Percentiles rank a stretch among this genome's conserved stretches.
Evolutionary conservation across 2,797 vertebrate genomes (phyloP).

Genomic region (Orientallactaga sibirica): DNA sequence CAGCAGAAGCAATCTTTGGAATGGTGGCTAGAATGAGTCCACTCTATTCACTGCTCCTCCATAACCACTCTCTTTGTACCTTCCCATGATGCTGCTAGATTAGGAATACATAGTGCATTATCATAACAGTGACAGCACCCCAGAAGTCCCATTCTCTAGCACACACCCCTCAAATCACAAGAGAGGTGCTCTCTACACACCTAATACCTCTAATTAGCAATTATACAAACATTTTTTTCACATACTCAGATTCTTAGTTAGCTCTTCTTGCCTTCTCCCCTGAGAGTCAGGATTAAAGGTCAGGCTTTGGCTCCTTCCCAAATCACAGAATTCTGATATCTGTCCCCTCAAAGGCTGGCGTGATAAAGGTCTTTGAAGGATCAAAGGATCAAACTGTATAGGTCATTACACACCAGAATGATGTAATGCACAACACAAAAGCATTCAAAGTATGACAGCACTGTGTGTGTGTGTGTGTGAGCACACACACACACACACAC

Average conservation of each 20-base stretch:
- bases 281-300: neutral
- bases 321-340: neutral
- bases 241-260: neutral
- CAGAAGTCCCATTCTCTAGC: neutral
- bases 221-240: neutral
- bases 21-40: neutral
- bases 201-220: neutral
- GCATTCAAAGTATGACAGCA: slow-evolving; percentile 57
- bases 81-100: neutral
- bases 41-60: neutral
- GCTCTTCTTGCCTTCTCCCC: neutral
- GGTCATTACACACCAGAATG: neutral
- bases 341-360: neutral
- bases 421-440: neutral
- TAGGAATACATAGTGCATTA: neutral
- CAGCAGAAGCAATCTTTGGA: neutral
- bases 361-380: neutral
- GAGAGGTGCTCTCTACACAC: neutral
- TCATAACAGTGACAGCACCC: neutral
- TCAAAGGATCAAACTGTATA: neutral
- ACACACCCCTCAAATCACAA: neutral
- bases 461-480: too few relatives aligned
- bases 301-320: neutral
- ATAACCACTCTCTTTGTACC: neutral
- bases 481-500: too few relatives aligned